phyloP scores from a whole-genome alignment of 2,113 vertebrate species.

The Amazona vittata region DNA sequence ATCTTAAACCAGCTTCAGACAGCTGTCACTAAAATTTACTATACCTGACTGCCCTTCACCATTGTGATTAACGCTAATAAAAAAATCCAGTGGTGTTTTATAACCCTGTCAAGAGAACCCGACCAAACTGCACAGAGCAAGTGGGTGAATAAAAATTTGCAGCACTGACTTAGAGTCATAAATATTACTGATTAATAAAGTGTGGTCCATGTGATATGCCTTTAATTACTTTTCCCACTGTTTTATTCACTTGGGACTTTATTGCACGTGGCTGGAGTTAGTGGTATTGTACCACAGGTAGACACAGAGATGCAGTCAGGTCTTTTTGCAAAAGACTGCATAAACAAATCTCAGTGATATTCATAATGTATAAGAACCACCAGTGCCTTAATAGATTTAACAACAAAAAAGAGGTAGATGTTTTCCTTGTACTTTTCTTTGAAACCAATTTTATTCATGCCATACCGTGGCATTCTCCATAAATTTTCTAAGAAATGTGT shows the following conservation, averaged over 20 bases:
- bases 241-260: background rate
- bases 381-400: background rate
- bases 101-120: background rate
- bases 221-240: background rate
- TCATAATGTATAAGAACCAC: background rate
- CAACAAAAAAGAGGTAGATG: background rate
- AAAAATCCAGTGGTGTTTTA: constrained; percentile 19
- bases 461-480: background rate
- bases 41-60: background rate
- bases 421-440: background rate
- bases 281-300: background rate
- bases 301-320: background rate
- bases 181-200: constrained; percentile 33
- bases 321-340: background rate
- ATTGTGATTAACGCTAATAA: background rate
- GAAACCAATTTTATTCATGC: background rate
- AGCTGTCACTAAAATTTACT: constrained; percentile 21
- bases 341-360: background rate
- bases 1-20: background rate
- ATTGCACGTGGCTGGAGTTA: background rate
- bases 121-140: background rate
- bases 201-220: background rate
- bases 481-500: background rate
- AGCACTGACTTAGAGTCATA: background rate
- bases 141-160: constrained; percentile 10